phyloP scores from a whole-genome alignment of 2,797 vertebrate genomes.

The Phataginus tetradactyla region DNA sequence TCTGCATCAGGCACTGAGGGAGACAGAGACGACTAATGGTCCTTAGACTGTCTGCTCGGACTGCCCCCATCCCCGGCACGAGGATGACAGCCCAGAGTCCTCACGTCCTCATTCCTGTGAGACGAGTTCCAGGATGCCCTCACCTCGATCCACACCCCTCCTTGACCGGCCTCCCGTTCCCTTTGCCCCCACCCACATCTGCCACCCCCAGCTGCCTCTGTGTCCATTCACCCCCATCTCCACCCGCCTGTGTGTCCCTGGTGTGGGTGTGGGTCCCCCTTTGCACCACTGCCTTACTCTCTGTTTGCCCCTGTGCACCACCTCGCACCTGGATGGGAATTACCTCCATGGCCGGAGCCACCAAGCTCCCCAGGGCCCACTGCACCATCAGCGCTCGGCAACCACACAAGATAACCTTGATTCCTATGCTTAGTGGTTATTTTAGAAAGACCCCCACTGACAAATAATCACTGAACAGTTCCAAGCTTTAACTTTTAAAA shows the following conservation, averaged over 20 bases:
- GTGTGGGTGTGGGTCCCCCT: neutral
- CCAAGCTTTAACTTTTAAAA: neutral
- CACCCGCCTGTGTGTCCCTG: neutral
- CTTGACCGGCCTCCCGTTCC: neutral
- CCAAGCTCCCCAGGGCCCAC: neutral
- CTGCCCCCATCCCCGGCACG: too few relatives aligned
- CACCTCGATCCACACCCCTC: neutral
- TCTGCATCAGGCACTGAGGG: neutral
- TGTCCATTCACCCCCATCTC: neutral
- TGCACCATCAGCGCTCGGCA: neutral
- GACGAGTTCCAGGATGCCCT: neutral
- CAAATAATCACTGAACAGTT: neutral
- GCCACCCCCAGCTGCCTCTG: neutral
- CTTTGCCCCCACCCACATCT: neutral
- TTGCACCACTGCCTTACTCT: accelerated
- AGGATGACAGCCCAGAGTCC: neutral
- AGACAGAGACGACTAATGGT: neutral
- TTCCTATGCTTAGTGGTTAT: neutral
- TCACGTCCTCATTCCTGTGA: neutral
- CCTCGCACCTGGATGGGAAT: neutral
- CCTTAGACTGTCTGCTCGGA: too few relatives aligned
- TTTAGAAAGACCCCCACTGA: neutral
- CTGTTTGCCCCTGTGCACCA: neutral
- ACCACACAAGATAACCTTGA: neutral
- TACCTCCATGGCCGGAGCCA: neutral